Evolutionary conservation across 1,140 invertebrate genomes (phyloP).

Genomic region (Coptotermes formosanus): DNA sequence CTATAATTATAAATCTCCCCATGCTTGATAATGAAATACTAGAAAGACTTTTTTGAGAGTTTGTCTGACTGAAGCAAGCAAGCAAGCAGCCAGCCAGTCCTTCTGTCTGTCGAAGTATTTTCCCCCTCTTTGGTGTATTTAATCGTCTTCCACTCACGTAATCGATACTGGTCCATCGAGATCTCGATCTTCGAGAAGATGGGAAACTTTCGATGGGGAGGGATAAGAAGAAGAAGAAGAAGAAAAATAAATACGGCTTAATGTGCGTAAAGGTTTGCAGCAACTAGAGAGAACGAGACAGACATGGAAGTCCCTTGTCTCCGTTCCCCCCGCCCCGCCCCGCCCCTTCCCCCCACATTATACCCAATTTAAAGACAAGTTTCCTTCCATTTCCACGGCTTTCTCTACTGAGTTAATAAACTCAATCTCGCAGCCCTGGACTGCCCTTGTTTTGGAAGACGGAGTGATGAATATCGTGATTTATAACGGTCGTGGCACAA

Average conservation of each 20-base stretch:
- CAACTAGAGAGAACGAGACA: neutral
- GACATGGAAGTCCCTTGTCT: neutral
- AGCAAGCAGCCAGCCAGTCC: neutral
- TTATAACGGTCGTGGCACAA: too few relatives aligned
- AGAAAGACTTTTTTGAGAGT: neutral
- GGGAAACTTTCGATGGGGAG: neutral
- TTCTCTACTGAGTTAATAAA: neutral
- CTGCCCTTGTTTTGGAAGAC: neutral
- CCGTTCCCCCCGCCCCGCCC: neutral
- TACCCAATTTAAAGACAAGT: neutral
- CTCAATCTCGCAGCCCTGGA: neutral
- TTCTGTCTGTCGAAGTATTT: neutral
- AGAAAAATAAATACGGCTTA: neutral
- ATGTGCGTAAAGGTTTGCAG: neutral
- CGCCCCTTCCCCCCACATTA: neutral
- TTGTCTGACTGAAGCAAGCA: neutral
- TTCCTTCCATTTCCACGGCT: neutral
- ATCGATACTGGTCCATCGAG: constrained; percentile 22
- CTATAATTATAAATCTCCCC: neutral
- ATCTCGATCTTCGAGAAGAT: neutral
- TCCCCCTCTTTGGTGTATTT: neutral
- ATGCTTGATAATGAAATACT: neutral
- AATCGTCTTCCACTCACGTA: constrained; percentile 17
- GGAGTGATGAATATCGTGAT: neutral
- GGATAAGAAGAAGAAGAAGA: neutral